Evolutionary conservation across 2,797 vertebrate genomes (phyloP).

Genomic region (Gobio occitaniae): DNA sequence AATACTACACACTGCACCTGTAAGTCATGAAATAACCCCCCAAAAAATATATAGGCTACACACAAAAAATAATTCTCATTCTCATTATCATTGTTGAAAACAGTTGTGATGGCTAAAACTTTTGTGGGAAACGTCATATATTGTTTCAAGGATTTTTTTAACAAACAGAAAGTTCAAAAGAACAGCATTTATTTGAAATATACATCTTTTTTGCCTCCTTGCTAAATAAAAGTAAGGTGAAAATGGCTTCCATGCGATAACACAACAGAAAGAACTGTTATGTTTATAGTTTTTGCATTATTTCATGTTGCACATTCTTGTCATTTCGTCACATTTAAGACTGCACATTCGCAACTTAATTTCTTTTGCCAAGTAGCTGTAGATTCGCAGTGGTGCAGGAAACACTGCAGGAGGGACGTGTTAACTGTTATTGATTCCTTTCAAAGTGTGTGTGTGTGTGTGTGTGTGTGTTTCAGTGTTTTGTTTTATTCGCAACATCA

Average conservation of each 20-base stretch:
- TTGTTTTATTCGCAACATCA: neutral
- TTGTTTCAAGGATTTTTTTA: too few relatives aligned
- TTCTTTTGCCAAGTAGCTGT: neutral
- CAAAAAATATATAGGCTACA: too few relatives aligned
- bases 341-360: neutral
- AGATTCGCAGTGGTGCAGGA: neutral
- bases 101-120: too few relatives aligned
- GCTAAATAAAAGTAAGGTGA: neutral
- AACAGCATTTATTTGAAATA: neutral
- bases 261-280: neutral
- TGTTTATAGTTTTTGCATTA: neutral
- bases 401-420: neutral
- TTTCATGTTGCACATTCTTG: neutral
- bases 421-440: slow-evolving; percentile 20
- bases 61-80: too few relatives aligned
- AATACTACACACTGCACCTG: too few relatives aligned
- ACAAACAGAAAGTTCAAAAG: too few relatives aligned
- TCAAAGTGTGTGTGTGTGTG: slow-evolving; percentile 10
- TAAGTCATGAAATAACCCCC: too few relatives aligned
- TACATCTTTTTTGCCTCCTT: neutral
- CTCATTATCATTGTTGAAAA: too few relatives aligned
- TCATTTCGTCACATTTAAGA: neutral
- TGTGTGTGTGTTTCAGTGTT: neutral
- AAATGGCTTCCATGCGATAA: neutral
- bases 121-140: too few relatives aligned